Conservation (phyloP, 2,797 vertebrate species). For the Selene dorsalis region DNA sequence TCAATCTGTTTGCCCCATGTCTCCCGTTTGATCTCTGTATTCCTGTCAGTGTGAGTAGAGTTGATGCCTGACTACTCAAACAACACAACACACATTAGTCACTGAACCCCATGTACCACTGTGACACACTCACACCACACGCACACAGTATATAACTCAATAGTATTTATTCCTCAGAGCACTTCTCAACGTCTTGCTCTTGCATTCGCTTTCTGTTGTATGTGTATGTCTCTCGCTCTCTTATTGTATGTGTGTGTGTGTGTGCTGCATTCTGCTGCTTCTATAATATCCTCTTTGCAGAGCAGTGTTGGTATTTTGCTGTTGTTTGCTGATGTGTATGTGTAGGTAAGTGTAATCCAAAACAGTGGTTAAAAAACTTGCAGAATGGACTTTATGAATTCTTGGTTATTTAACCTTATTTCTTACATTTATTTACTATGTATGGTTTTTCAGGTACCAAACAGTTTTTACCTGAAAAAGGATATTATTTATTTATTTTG, state of each 20-base stretch:
- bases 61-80: slow-evolving; percentile 62
- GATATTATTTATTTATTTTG: neutral
- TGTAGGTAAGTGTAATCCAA: no score
- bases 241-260: neutral
- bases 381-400: no score
- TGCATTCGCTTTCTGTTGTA: slow-evolving; percentile 33
- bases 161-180: slow-evolving; percentile 56
- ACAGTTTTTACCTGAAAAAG: neutral
- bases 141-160: slow-evolving; percentile 40
- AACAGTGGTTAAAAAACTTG: no score
- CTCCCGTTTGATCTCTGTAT: slow-evolving; percentile 33
- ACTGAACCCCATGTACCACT: slow-evolving; percentile 49
- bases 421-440: no score
- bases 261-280: neutral
- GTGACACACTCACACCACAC: slow-evolving; percentile 25
- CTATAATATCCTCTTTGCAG: neutral
- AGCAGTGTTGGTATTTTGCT: slow-evolving; percentile 42
- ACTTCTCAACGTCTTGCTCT: slow-evolving; percentile 55
- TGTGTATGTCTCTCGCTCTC: slow-evolving; percentile 14
- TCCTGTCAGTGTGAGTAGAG: slow-evolving; percentile 55
- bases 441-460: neutral
- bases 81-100: slow-evolving; percentile 59
- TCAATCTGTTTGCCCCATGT: slow-evolving; percentile 19
- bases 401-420: no score
- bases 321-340: neutral